phyloP scores from a whole-genome alignment of 1,140 invertebrate species.

The Physella acuta region DNA sequence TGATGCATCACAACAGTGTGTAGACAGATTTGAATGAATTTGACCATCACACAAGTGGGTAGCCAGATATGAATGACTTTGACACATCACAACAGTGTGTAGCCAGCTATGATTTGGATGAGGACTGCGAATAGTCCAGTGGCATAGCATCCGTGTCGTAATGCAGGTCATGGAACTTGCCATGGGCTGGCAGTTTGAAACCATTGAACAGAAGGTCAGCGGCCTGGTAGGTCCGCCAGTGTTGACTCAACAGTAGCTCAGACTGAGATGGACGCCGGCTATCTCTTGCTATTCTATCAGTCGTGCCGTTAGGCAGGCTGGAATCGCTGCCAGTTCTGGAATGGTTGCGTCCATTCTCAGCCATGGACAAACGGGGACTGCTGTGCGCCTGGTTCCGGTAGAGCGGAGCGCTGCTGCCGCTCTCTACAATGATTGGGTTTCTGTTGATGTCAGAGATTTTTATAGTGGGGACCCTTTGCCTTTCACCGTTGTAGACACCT shows the following conservation, averaged over 20 bases:
- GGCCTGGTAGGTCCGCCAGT: constrained; percentile 7
- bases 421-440: constrained; percentile 26
- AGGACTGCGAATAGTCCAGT: constrained; percentile 19
- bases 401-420: constrained; percentile 5
- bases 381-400: background rate
- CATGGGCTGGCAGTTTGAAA: constrained; percentile 16
- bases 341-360: constrained; percentile 3
- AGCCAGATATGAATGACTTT: background rate
- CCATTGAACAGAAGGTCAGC: constrained; percentile 21
- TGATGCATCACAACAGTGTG: no score
- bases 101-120: constrained; percentile 18
- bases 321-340: background rate
- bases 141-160: constrained; percentile 26
- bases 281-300: background rate
- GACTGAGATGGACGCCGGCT: constrained; percentile 3
- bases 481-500: constrained; percentile 5
- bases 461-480: constrained; percentile 20
- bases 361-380: background rate
- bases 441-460: constrained; percentile 28
- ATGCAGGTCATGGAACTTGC: constrained; percentile 21
- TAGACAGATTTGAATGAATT: no score
- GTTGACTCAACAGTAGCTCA: constrained; percentile 9
- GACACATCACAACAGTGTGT: background rate
- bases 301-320: background rate
- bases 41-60: no score